A percentile compares a stretch with the other conserved stretches of the same genome.
Evolutionary conservation across 2,888 invertebrate genomes (phyloP).

Genomic region (Anthrax anthrax): DNA sequence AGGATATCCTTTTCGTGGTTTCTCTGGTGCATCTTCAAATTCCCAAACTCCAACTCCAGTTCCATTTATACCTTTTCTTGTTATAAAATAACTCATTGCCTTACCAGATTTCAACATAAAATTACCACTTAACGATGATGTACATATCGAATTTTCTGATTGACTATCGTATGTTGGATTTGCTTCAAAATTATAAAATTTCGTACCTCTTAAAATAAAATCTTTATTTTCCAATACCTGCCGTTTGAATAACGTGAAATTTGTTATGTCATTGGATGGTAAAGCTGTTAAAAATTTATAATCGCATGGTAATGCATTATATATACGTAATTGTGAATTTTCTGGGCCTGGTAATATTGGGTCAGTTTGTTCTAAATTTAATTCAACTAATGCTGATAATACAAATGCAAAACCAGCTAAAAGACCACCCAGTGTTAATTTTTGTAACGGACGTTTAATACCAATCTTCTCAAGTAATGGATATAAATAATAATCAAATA

Average conservation of each 20-base stretch:
- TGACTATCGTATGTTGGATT: not conserved
- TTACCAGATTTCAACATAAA: conserved; percentile 20
- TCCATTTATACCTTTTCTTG: not conserved
- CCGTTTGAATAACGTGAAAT: conserved; percentile 21
- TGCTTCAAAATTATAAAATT: conserved; percentile 23
- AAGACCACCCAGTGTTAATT: conserved; percentile 58
- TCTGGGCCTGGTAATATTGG: conserved; percentile 41
- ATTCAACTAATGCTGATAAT: conserved; percentile 68
- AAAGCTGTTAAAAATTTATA: conserved; percentile 30
- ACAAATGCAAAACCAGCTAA: conserved; percentile 72
- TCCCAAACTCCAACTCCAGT: conserved; percentile 15
- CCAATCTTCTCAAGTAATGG: conserved; percentile 23
- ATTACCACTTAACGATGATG: conserved; percentile 14
- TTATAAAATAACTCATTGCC: conserved; percentile 24
- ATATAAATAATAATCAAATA: conserved; percentile 51
- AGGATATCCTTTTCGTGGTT: conserved; percentile 26
- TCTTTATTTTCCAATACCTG: conserved; percentile 36
- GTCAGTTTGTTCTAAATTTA: conserved; percentile 52
- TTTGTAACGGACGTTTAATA: conserved; percentile 28
- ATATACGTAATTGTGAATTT: conserved; percentile 51
- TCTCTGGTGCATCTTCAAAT: conserved; percentile 23
- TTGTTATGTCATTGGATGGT: conserved; percentile 9
- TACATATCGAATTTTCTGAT: conserved; percentile 12
- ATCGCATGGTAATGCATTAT: conserved; percentile 49
- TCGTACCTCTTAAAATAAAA: conserved; percentile 32